Conservation (phyloP, 2,888 invertebrate genomes). For the Blastobasis lacticolella region DNA sequence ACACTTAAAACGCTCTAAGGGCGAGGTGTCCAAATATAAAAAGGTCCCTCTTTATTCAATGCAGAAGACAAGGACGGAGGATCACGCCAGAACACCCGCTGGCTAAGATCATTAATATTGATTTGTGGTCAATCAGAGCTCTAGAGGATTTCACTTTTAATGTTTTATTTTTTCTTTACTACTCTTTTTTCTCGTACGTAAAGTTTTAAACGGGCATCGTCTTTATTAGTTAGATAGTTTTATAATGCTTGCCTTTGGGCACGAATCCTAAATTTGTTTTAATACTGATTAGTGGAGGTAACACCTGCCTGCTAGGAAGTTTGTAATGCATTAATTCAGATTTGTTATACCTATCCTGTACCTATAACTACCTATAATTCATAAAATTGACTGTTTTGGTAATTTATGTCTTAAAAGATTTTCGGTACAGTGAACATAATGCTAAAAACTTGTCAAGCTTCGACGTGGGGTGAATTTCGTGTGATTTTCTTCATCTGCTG, state of each 20-base stretch:
- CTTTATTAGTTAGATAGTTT: constrained; percentile 5
- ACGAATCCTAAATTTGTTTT: constrained; percentile 4
- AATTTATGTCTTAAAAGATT: too few species aligned
- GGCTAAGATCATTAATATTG: constrained; percentile 73
- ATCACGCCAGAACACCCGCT: constrained; percentile 60
- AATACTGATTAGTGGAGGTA: too few species aligned
- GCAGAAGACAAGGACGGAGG: constrained; percentile 31
- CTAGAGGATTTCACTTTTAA: constrained; percentile 71
- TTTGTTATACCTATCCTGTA: too few species aligned
- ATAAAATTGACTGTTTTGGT: too few species aligned
- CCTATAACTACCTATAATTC: too few species aligned
- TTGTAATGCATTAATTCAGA: too few species aligned
- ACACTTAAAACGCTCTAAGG: constrained; percentile 72
- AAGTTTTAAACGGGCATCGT: constrained; percentile 2
- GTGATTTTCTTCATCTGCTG: too few species aligned
- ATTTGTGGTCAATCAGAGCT: constrained; percentile 75
- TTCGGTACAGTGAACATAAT: too few species aligned
- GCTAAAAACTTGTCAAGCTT: too few species aligned
- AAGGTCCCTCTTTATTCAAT: constrained; percentile 32
- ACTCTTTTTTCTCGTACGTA: not conserved
- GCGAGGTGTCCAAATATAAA: constrained; percentile 68
- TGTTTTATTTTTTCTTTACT: constrained; percentile 52
- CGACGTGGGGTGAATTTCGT: too few species aligned
- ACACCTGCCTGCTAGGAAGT: too few species aligned
- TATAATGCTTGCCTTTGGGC: not conserved